Conservation (phyloP, 2,888 invertebrate genomes). For the Hirtodrosophila duncani region DNA sequence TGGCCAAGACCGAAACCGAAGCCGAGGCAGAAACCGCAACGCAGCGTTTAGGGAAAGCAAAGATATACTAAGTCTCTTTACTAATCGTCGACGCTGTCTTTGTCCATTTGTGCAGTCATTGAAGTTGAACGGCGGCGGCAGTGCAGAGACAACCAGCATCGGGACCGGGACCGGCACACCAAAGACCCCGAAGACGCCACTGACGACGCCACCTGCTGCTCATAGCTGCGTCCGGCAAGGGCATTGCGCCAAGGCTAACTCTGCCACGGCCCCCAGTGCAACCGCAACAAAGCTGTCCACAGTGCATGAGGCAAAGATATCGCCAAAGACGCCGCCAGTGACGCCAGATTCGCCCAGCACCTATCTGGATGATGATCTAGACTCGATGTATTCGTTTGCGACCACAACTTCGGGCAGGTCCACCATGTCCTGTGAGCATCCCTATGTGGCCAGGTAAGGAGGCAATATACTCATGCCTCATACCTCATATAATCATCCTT, state of each 20-base stretch:
- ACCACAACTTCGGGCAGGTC: constrained; percentile 89
- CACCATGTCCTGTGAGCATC: constrained; percentile 84
- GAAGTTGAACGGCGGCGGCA: constrained; percentile 75
- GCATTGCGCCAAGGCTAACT: constrained; percentile 34
- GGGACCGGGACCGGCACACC: constrained; percentile 53
- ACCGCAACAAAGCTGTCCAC: constrained; percentile 50
- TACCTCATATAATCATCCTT: constrained; percentile 5
- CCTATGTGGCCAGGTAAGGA: constrained; percentile 84
- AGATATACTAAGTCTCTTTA: constrained; percentile 19
- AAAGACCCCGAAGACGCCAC: constrained; percentile 79
- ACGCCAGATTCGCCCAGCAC: constrained; percentile 81
- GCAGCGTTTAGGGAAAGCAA: constrained; percentile 24
- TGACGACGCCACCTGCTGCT: constrained; percentile 76
- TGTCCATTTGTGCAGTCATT: constrained; percentile 72
- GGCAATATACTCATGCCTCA: neutral
- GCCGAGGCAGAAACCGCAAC: constrained; percentile 1
- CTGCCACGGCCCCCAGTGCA: neutral
- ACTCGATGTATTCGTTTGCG: constrained; percentile 88
- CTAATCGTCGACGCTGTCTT: constrained; percentile 44
- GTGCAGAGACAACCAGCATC: constrained; percentile 50
- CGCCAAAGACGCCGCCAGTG: constrained; percentile 82
- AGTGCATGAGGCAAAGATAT: constrained; percentile 70
- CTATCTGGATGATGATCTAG: constrained; percentile 84
- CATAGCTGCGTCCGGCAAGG: constrained; percentile 41
- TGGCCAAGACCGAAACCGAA: constrained; percentile 20